Evolutionary conservation across 2,888 invertebrate species (phyloP), one percentile per base, ranked within the genome.

Genomic region (Ligdia adustata): DNA sequence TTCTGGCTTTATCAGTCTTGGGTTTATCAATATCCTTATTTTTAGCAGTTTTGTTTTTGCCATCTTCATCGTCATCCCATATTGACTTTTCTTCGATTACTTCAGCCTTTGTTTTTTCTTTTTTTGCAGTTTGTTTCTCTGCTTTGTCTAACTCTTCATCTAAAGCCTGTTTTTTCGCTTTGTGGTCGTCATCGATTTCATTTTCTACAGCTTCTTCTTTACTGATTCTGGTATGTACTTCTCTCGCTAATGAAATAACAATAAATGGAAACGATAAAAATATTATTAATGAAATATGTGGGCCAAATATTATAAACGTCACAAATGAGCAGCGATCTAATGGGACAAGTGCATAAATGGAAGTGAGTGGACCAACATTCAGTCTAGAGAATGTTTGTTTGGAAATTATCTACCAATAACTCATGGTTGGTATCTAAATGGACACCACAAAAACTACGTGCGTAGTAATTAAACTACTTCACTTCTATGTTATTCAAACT

Each of bases 191-290:
- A 57, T 92, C 89, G 38, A 91, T 70, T 54, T 91, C 80, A 62
- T 82, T 87, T 76, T 92, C 91, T 59, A 85, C 66, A 53, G 85
- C 73, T 28, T 83, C 72, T 79, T 91, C 89, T 64, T 82, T 90
- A 64, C 76, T 81, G 64, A 90, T 78, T 63, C 82, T 84, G 69
- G 88, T 81, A 78, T 84, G 88, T 69, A 90, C 81, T 86, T 91
- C 90, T 80, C 77, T 89, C 50, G 91, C 91, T 91, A 89, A 77
- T 75, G 57, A 32, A 71, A 64, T 71, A 71, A 75, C 44, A 69
- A 75, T 48, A 55, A 53, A 33, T 55, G 52, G 49, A 41, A 52
- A 55, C 45, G 39, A 47, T 47, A n/a, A 40, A 47, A 57, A 57
- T 60, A 54, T 62, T 18, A 54, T 64, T 52, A 65, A 55, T 60